Percentiles rank a stretch among this genome's conserved stretches.
Conservation (phyloP, 2,113 vertebrate genomes). For the Apaloderma vittatum region DNA sequence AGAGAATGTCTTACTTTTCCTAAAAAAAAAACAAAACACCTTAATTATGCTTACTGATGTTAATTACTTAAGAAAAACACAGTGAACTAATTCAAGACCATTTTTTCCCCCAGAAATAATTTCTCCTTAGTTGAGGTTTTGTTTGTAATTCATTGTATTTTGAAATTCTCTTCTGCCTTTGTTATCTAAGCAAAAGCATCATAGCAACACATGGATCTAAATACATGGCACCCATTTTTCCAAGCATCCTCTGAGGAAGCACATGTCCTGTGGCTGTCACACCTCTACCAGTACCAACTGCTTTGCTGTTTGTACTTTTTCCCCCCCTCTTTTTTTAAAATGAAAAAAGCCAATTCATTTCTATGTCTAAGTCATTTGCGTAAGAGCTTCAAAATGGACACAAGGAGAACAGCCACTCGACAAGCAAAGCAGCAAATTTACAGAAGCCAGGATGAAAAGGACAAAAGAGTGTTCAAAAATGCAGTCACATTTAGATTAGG, state of each 20-base stretch:
- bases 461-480: not conserved
- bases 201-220: not conserved
- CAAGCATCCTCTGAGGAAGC: not conserved
- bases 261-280: not conserved
- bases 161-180: not conserved
- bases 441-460: not conserved
- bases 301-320: not conserved
- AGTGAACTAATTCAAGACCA: not conserved
- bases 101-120: not conserved
- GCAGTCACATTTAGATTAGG: not conserved
- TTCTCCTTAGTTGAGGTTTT: not conserved
- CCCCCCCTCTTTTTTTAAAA: not conserved
- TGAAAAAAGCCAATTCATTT: not conserved
- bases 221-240: not conserved
- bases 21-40: not conserved
- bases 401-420: not conserved
- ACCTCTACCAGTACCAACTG: not conserved
- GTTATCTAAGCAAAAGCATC: not conserved
- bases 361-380: not conserved
- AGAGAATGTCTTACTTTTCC: slow-evolving; percentile 24
- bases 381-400: not conserved
- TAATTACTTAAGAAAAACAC: not conserved
- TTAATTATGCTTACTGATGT: not conserved
- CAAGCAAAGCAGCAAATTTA: not conserved
- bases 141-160: not conserved